These are phyloP conservation scores for Achlya flavicornis DNA, from an alignment of 2,888 invertebrate genomes.

Conservation along the genomic window DNA sequence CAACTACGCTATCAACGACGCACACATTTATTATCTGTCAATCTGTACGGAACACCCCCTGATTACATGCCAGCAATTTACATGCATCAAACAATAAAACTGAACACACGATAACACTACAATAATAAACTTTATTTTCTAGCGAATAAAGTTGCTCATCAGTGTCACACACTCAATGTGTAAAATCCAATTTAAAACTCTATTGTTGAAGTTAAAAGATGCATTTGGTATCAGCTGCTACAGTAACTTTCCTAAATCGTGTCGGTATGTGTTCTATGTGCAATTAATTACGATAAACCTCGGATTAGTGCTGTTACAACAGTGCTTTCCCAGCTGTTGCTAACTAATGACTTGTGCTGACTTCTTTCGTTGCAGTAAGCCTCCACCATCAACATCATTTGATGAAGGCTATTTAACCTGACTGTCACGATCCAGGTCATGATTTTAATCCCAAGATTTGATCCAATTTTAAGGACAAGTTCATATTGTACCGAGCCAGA, in stretches of 20 bases:
- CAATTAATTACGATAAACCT: background rate
- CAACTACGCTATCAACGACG: background rate
- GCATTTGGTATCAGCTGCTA: background rate
- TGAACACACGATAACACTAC: background rate
- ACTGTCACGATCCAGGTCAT: too few relatives aligned
- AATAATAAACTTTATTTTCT: background rate
- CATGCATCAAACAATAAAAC: slow-evolving; percentile 1
- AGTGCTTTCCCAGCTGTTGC: background rate
- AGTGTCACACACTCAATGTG: background rate
- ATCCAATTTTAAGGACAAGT: too few relatives aligned
- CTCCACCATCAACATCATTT: background rate
- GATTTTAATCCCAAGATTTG: too few relatives aligned
- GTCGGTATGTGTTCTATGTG: background rate
- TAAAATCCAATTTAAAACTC: background rate
- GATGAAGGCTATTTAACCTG: background rate
- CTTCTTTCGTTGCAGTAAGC: background rate
- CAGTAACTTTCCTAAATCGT: background rate
- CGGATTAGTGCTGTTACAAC: background rate
- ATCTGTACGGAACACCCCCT: background rate
- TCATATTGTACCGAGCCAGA: too few relatives aligned
- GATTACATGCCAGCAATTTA: background rate
- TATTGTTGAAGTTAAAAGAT: background rate
- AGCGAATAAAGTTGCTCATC: background rate
- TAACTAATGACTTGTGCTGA: background rate
- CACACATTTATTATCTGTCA: background rate